Evolutionary conservation across 2,888 invertebrate genomes (phyloP).

Genomic region (Rhagium mordax): DNA sequence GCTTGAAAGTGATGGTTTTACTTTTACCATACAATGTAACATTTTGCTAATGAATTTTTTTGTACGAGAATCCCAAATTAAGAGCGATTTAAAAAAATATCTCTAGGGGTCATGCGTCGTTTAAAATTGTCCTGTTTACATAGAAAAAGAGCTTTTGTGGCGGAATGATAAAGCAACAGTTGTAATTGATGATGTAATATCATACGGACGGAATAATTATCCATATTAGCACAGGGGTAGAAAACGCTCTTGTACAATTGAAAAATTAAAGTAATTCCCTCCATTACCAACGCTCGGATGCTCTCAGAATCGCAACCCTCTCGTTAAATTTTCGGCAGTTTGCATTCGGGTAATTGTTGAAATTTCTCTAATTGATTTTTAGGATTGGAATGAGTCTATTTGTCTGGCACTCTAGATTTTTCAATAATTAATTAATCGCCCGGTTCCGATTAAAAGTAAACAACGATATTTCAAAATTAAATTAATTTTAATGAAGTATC

Average conservation of each 20-base stretch:
- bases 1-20: too few species aligned
- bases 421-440: conserved; percentile 26
- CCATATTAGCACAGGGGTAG: conserved; percentile 36
- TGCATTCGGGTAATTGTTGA: conserved; percentile 32
- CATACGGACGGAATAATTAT: conserved; percentile 7
- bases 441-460: conserved; percentile 24
- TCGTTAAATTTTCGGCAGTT: conserved; percentile 40
- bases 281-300: conserved; percentile 37
- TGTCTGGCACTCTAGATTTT: not conserved
- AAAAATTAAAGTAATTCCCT: conserved; percentile 38
- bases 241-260: conserved; percentile 30
- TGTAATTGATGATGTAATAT: conserved; percentile 35
- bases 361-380: conserved; percentile 37
- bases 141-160: too few species aligned
- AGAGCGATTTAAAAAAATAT: too few species aligned
- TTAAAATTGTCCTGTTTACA: too few species aligned
- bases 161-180: not conserved
- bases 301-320: conserved; percentile 32
- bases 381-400: not conserved
- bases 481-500: conserved; percentile 14
- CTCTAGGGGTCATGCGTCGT: too few species aligned
- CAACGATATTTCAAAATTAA: conserved; percentile 3
- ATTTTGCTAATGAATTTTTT: too few species aligned
- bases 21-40: too few species aligned
- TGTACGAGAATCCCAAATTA: too few species aligned